phyloP scores from a whole-genome alignment of 2,797 vertebrate species.

The Hypotaenidia okinawae region DNA sequence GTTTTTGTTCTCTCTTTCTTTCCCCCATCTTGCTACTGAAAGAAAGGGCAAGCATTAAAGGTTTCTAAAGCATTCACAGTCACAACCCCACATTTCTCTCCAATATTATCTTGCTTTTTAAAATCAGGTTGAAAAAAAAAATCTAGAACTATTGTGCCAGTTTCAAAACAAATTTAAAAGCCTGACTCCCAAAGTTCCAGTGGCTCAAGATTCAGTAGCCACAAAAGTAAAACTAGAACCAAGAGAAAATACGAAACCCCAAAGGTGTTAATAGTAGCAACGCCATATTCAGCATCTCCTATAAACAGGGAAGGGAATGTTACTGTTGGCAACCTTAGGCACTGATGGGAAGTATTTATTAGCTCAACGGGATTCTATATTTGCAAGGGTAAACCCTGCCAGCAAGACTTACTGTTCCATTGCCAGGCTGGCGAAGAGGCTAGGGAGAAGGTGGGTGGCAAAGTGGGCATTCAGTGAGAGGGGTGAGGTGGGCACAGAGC shows the following conservation, averaged over 20 bases:
- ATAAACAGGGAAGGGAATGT: constrained; percentile 32
- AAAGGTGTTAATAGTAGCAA: constrained; percentile 41
- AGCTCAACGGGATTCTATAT: constrained; percentile 21
- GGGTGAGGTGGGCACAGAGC: not conserved
- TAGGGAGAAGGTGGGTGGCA: not conserved
- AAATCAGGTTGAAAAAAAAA: not conserved
- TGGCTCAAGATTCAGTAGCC: not conserved
- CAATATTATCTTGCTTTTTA: not conserved
- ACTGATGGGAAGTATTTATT: constrained; percentile 30
- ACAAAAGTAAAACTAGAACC: not conserved
- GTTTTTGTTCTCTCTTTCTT: not conserved
- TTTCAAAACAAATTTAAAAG: not conserved
- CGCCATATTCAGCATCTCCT: constrained; percentile 1
- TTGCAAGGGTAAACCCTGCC: constrained; percentile 33
- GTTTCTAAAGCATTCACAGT: not conserved
- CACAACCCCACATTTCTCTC: not conserved
- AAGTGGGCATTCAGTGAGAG: not conserved
- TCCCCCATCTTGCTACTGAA: not conserved
- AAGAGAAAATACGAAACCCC: not conserved
- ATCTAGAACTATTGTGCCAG: not conserved
- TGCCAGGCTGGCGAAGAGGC: not conserved
- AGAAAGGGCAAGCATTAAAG: not conserved
- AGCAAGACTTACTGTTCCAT: not conserved
- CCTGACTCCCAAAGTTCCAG: not conserved
- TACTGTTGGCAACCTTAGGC: constrained; percentile 40